Evolutionary conservation across 1,140 invertebrate genomes (phyloP), one percentile per base, ranked within the genome.

Genomic region (Cotesia typhae): DNA sequence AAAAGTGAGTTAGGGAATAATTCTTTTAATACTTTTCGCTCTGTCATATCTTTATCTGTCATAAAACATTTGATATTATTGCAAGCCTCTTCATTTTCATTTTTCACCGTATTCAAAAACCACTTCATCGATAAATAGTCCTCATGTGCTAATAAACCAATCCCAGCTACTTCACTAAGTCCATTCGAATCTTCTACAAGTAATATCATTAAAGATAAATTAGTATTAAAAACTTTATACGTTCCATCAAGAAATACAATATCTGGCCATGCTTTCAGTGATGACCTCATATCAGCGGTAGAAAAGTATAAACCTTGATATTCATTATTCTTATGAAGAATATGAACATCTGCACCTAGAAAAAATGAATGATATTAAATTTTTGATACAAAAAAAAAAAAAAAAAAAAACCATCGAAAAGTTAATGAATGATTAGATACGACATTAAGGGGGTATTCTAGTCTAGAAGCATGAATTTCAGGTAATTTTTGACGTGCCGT

Each of bases 201-300:
- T 35, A 78, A 71, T 41, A 76, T 65, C 67, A 78, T 75, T 0
- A 79, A 37, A 4, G 74, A 71, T 5, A 76, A 64, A 14, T 69
- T 70, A 3, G 53, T 60, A 35, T 64, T 17, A 17, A 76, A 70
- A 10, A 78, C 52, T 36, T 75, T 74, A 14, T 77, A 78, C 0
- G 77, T 78, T 38, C 72, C 72, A 35, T 78, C 74, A 57, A 75
- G 37, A 63, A 77, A 76, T 35, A 78, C 35, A 3, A 78, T 70
- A 69, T 75, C 75, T 6, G 71, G 70, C 66, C 71, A 74, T 4
- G 71, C 68, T 7, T 9, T 14, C 10, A 78, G 20, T 20, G 71
- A 20, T 65, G 47, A 28, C 20, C 47, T 59, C 76, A 78, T 78
- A 17, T 76, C 51, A 14, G 37, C 12, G 2, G 76, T 76, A 38